phyloP scores from a whole-genome alignment of 2,113 vertebrate genomes.

The Pitta sordida region DNA sequence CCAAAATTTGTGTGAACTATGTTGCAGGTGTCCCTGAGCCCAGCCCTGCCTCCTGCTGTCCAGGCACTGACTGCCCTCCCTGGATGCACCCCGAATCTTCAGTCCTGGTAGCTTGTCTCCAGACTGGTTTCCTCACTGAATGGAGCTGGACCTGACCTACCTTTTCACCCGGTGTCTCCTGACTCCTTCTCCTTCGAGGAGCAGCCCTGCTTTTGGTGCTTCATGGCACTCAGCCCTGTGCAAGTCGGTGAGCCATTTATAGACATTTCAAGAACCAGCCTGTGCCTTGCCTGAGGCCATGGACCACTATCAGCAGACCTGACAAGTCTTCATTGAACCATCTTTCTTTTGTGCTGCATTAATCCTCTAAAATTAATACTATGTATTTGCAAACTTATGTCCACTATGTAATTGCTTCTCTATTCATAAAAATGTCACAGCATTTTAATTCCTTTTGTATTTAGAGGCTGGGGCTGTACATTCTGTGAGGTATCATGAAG shows the following conservation, averaged over 20 bases:
- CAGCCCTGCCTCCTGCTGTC: neutral
- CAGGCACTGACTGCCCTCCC: neutral
- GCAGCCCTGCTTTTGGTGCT: neutral
- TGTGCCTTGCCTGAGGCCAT: neutral
- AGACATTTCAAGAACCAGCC: neutral
- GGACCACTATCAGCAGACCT: neutral
- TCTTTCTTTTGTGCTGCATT: neutral
- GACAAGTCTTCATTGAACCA: neutral
- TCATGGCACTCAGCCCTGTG: neutral
- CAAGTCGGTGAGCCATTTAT: neutral
- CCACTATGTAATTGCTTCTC: slow-evolving; percentile 5
- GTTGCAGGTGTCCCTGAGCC: neutral
- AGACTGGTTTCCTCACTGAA: neutral
- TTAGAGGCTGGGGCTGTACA: neutral
- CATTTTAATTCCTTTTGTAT: neutral
- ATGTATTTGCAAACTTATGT: neutral
- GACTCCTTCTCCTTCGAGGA: neutral
- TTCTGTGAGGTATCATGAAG: neutral
- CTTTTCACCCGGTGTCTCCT: neutral
- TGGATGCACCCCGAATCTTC: neutral
- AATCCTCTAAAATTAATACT: slow-evolving; percentile 8
- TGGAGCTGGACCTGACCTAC: neutral
- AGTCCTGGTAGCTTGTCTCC: neutral
- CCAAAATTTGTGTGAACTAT: neutral
- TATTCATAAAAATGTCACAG: slow-evolving; percentile 1